Conservation (phyloP, 2,888 invertebrate genomes). For the Temnothorax unifasciatus region DNA sequence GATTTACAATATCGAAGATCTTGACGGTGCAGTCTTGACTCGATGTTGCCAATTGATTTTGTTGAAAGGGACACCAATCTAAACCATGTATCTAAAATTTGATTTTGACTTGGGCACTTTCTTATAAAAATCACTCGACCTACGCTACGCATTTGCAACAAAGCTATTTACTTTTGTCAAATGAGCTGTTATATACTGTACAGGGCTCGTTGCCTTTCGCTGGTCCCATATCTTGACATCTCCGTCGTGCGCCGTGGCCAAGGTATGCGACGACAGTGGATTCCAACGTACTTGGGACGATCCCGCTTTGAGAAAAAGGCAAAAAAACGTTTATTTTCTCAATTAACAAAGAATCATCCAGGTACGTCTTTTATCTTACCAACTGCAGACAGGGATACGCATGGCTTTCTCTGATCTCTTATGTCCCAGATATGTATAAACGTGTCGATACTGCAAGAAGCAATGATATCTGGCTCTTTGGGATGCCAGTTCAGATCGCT, state of each 20-base stretch:
- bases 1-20: slow-evolving; percentile 96
- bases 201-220: slow-evolving; percentile 94
- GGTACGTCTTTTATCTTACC: slow-evolving; percentile 87
- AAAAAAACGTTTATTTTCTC: background rate
- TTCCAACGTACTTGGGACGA: slow-evolving; percentile 98
- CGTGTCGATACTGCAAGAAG: slow-evolving; percentile 97
- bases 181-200: slow-evolving; percentile 98
- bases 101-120: slow-evolving; percentile 50
- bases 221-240: slow-evolving; percentile 98
- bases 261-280: slow-evolving; percentile 92
- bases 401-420: slow-evolving; percentile 94
- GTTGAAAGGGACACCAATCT: slow-evolving; percentile 96
- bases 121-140: background rate
- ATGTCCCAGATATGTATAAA: slow-evolving; percentile 98
- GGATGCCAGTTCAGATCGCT: slow-evolving; percentile 97
- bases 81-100: slow-evolving; percentile 94
- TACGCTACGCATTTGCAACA: background rate
- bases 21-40: slow-evolving; percentile 98
- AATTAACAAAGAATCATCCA: background rate
- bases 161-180: slow-evolving; percentile 87
- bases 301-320: slow-evolving; percentile 88
- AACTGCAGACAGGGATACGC: slow-evolving; percentile 94
- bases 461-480: slow-evolving; percentile 91
- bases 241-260: slow-evolving; percentile 98
- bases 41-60: slow-evolving; percentile 95